These are phyloP conservation scores for Cylloceria caligata DNA, from an alignment of 2,888 invertebrate genomes.

Conservation along the genomic window DNA sequence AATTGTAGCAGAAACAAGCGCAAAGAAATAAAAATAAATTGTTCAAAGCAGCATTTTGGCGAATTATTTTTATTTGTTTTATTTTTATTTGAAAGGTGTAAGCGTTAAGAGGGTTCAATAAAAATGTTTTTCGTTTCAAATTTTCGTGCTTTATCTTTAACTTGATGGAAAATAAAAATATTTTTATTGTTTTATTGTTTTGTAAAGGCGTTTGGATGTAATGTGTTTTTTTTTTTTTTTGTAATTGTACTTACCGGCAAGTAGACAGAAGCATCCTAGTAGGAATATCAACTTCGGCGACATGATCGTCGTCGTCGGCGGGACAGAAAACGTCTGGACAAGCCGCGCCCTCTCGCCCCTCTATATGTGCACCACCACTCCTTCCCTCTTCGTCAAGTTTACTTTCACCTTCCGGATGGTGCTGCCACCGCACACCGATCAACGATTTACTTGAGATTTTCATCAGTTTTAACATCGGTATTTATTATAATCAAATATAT, in stretches of 20 bases:
- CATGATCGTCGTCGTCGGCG: constrained; percentile 81
- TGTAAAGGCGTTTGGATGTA: not conserved
- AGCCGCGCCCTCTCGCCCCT: constrained; percentile 85
- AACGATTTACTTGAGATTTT: constrained; percentile 39
- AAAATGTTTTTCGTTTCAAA: too few species aligned
- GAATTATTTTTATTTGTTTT: too few species aligned
- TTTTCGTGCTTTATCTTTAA: too few species aligned
- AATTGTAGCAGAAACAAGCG: too few species aligned
- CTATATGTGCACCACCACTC: constrained; percentile 84
- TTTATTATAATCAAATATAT: constrained; percentile 6
- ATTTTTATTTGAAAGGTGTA: too few species aligned
- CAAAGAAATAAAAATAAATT: too few species aligned
- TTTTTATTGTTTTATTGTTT: not conserved
- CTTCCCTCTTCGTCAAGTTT: constrained; percentile 75
- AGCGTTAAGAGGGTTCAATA: too few species aligned
- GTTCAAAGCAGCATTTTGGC: too few species aligned
- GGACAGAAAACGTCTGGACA: constrained; percentile 84
- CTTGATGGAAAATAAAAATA: too few species aligned
- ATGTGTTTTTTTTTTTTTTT: not conserved
- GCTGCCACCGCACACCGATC: constrained; percentile 78
- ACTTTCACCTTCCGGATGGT: constrained; percentile 83
- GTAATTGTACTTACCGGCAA: constrained; percentile 80
- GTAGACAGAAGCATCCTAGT: constrained; percentile 80
- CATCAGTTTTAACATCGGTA: constrained; percentile 40
- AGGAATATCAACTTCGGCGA: constrained; percentile 81